Conservation (phyloP, 2,888 invertebrate genomes). For the Scaptomyza reducta region DNA sequence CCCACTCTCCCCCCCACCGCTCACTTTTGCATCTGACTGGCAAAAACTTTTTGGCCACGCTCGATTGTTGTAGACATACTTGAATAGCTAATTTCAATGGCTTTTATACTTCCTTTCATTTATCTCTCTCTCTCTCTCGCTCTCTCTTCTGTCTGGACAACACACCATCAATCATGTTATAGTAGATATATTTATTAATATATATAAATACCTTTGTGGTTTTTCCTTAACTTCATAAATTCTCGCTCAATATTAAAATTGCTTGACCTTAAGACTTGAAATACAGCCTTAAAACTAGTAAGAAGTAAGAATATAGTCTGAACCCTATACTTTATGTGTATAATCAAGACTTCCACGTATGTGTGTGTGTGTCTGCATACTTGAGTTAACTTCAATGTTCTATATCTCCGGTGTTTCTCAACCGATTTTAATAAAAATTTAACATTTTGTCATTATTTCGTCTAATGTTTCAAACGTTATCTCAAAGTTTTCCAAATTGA, state of each 20-base stretch:
- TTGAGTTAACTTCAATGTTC: too few relatives aligned
- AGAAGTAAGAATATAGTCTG: too few relatives aligned
- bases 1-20: too few relatives aligned
- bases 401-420: too few relatives aligned
- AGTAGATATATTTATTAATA: conserved; percentile 17
- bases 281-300: background rate
- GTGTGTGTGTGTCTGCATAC: too few relatives aligned
- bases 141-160: conserved; percentile 17
- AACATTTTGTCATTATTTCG: too few relatives aligned
- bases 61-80: conserved; percentile 32
- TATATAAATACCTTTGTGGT: conserved; percentile 33
- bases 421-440: too few relatives aligned
- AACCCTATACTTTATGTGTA: too few relatives aligned
- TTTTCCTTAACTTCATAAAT: conserved; percentile 2
- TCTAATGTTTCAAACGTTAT: too few relatives aligned
- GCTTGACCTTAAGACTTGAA: too few relatives aligned
- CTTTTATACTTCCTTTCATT: conserved; percentile 24
- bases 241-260: background rate
- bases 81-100: conserved; percentile 56
- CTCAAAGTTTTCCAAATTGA: too few relatives aligned
- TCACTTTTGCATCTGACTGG: conserved; percentile 19
- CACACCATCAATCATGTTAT: conserved; percentile 72
- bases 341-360: too few relatives aligned
- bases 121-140: conserved; percentile 1
- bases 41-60: conserved; percentile 16